Base-by-base conservation (phyloP, 2,113 vertebrate genomes). In the Hippocampus barbouri region DNA sequence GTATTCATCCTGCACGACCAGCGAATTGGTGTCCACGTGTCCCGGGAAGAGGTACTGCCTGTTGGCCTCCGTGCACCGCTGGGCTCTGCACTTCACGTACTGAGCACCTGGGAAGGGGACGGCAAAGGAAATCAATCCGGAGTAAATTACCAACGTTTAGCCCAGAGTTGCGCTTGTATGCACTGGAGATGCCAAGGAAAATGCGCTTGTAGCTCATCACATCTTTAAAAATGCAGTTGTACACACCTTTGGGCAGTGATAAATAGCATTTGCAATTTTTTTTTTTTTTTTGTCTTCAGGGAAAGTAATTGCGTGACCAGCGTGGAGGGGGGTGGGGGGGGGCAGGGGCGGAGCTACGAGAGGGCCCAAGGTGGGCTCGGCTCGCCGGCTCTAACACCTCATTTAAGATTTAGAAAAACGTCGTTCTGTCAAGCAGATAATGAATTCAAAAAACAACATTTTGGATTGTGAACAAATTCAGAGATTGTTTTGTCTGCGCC, bases 1-100 rank as follows among this genome's bases (percentile, higher is more conserved):
- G 59, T 97, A 98, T 77, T 96, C 94, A 76, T 98, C 97, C 87
- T 98, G 97, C 68, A 98, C 97, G 1, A 98, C 97, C 16, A 98
- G 87, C 15, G 97, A 98, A 83, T 95, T 97, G 87, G 94, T 91
- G 65, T 98, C 96, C 27, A 98, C 96, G 68, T 94, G 89, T 53
- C 95, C 94, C 0, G 92, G 92, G 66, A 98, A 98, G 0, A 95
- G 94, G 53, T 94, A 94, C 21, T 84, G 95, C 69, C 91, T 91
- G 63, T 93, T 94, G 27, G 93, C 94, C 73, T 97, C 96, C 0
- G 92, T 90, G 65, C 97, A 98, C 56, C 94, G 93, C 69, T 96
- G 96, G 83, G 96, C 96, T 86, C 95, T 88, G 82, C 97, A 98
- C 75, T 94, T 98, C 72, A 97, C 89, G 73, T 98, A 98, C 88